phyloP scores from a whole-genome alignment of 2,113 vertebrate genomes.

The Aldabrachelys gigantea region DNA sequence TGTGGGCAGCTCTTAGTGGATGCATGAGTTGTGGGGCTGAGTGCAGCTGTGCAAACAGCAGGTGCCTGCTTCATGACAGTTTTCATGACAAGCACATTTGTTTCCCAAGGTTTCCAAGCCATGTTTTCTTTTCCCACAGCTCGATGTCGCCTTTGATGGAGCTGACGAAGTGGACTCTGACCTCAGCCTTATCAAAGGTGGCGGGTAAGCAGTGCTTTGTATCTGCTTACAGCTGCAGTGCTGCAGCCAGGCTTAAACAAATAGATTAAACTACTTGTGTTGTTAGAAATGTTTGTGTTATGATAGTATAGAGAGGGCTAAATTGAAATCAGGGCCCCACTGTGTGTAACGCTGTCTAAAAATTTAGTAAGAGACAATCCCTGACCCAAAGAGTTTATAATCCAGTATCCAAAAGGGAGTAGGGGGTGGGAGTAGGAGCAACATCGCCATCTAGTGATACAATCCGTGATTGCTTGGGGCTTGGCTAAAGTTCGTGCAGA shows the following conservation, averaged over 20 bases:
- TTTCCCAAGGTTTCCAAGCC: background rate
- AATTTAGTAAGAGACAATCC: background rate
- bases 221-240: background rate
- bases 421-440: too few species aligned
- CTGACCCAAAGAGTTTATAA: background rate
- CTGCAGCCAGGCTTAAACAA: background rate
- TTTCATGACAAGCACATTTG: background rate
- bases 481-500: background rate
- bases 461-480: background rate
- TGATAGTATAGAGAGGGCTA: background rate
- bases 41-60: accelerated
- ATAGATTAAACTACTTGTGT: background rate
- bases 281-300: background rate
- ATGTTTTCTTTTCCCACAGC: constrained; percentile 73
- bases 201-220: constrained; percentile 85
- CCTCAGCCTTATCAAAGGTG: constrained; percentile 97
- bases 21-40: background rate
- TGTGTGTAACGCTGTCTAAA: background rate
- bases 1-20: too few species aligned
- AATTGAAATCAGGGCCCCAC: background rate
- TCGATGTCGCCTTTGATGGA: constrained; percentile 96
- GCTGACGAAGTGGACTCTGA: constrained; percentile 95
- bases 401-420: background rate
- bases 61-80: background rate
- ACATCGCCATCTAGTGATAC: background rate